phyloP scores from a whole-genome alignment of 2,797 vertebrate genomes.

The Pogoniulus pusillus region DNA sequence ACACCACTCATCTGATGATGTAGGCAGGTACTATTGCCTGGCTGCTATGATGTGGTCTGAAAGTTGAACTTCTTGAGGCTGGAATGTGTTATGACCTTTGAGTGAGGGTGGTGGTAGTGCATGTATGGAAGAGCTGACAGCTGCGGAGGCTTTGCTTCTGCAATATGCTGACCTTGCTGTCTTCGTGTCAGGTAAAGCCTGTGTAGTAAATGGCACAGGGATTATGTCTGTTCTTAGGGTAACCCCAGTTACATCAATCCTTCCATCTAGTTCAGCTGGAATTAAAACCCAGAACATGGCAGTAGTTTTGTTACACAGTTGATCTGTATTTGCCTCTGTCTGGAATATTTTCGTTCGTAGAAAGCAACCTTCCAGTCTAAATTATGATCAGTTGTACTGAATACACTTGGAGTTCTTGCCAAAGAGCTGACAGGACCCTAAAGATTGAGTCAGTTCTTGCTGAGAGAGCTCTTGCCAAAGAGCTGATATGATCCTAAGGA shows the following conservation, averaged over 20 bases:
- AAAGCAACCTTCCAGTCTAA: background rate
- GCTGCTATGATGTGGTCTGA: background rate
- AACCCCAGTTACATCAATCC: background rate
- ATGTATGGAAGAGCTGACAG: background rate
- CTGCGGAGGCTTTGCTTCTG: background rate
- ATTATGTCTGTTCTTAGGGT: background rate
- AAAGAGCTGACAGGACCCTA: background rate
- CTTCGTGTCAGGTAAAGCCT: background rate
- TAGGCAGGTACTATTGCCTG: background rate
- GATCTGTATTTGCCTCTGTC: background rate
- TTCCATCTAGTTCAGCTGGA: background rate
- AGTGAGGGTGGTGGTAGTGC: background rate
- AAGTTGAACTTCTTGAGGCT: background rate
- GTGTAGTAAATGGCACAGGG: background rate
- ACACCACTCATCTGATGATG: accelerated
- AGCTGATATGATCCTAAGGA: no score
- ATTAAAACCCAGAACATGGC: background rate
- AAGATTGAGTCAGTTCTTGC: no score
- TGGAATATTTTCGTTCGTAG: background rate
- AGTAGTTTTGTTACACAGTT: background rate
- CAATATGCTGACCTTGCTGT: background rate
- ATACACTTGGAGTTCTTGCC: background rate
- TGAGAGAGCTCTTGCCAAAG: background rate
- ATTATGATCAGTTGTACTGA: background rate
- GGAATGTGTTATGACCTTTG: background rate